A percentile compares a stretch with the other conserved stretches of the same genome.
Conservation (phyloP, 2,113 vertebrate genomes). For the Pedetes capensis region DNA sequence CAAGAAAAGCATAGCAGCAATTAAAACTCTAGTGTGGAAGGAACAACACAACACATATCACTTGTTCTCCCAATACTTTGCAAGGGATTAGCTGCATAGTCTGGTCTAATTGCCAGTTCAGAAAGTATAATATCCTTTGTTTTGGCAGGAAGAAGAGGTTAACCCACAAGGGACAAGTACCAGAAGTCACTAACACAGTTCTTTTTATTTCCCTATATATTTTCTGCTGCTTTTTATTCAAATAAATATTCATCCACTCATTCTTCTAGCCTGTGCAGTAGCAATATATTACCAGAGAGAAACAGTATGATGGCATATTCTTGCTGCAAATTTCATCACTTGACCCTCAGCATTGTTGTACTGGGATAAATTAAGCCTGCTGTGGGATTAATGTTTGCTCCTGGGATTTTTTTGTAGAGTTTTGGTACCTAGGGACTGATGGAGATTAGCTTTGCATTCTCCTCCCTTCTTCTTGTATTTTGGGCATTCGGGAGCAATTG, state of each 20-base stretch:
- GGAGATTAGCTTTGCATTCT: not conserved
- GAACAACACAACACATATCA: not conserved
- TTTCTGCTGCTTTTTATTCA: not conserved
- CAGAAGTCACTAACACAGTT: not conserved
- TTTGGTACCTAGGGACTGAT: not conserved
- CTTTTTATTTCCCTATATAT: not conserved
- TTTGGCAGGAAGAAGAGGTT: not conserved
- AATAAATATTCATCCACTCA: not conserved
- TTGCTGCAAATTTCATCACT: not conserved
- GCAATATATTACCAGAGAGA: not conserved
- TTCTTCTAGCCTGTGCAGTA: not conserved
- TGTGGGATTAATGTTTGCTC: constrained; percentile 18
- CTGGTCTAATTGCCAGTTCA: not conserved
- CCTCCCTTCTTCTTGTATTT: constrained; percentile 27
- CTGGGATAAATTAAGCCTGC: constrained; percentile 8
- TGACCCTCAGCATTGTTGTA: not conserved
- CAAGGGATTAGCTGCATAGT: not conserved
- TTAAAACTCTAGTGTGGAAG: not conserved
- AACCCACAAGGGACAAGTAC: not conserved
- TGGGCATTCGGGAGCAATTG: constrained; percentile 51
- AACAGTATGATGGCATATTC: not conserved
- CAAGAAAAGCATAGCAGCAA: not conserved
- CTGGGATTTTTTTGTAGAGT: constrained; percentile 17
- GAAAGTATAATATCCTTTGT: not conserved
- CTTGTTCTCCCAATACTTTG: not conserved